Evolutionary conservation across 2,113 vertebrate species (phyloP), one percentile per base, ranked within the genome.

Genomic region (Thalassarche chlororhynchos): DNA sequence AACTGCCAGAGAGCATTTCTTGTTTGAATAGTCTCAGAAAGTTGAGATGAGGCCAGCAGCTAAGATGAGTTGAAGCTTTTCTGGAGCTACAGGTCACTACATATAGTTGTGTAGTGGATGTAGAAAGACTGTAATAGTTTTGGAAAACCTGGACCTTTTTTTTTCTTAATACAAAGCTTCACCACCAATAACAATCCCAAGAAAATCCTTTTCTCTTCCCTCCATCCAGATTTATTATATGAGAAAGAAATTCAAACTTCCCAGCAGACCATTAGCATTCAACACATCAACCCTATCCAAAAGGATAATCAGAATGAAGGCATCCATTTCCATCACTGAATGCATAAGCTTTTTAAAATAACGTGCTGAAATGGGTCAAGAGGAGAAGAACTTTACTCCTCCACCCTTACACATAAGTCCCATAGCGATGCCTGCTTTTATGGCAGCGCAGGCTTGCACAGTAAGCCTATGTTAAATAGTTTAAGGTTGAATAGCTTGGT

Each of bases 321-420:
- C 0, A 0, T 47, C 65, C 58, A 34, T 91, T 91, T 89, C 82
- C 76, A 61, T 54, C 42, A 29, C 18, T 23, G 52, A 72, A 86
- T 26, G 34, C 34, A 61, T 61, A 87, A 87, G 32, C 31, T 90
- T 93, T 91, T 90, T 93, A 96, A 96, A 91, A 88, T 93, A 94
- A 85, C 15, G 0, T 65, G 38, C 25, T 87, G 82, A 93, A 85
- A 72, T 46, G 44, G 78, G 58, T 62, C 84, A 72, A 78, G 70
- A 29, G 18, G 57, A 91, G 69, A 58, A 91, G 57, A 87, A 66
- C 49, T 65, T 87, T 65, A 60, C 18, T 72, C 61, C 31, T 87
- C 23, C 52, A 47, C 77, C 62, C 36, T 72, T 85, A 46, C 70
- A 58, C 66, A n/a, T 68, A 78, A 16, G 8, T 94, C 38, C 77